Evolutionary conservation across 2,888 invertebrate species (phyloP).

Genomic region (Melinaea marsaeus): DNA sequence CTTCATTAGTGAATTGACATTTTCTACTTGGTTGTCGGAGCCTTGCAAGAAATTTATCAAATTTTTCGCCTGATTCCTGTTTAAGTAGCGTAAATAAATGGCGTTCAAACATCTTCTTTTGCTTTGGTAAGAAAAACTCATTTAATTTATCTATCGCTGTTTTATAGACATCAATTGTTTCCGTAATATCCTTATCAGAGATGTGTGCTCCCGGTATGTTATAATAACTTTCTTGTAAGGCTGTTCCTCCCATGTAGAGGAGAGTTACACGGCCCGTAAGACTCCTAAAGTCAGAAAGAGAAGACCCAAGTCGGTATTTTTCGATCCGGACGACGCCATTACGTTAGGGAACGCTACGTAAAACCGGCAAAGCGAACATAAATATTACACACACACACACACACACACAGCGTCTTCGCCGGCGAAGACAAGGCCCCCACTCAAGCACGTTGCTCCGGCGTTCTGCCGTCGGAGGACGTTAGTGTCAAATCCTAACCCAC

Average conservation of each 20-base stretch:
- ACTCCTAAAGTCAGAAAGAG: too few relatives aligned
- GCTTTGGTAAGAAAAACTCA: constrained; percentile 36
- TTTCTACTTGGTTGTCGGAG: constrained; percentile 26
- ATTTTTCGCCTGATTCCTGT: constrained; percentile 39
- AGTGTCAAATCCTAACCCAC: too few relatives aligned
- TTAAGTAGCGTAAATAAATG: constrained; percentile 39
- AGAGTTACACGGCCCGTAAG: constrained; percentile 1
- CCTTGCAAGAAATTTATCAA: constrained; percentile 41
- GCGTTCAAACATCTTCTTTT: constrained; percentile 35
- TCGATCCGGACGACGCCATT: too few relatives aligned
- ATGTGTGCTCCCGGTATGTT: constrained; percentile 26
- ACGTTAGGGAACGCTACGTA: too few relatives aligned
- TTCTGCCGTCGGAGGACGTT: too few relatives aligned
- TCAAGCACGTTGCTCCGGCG: too few relatives aligned
- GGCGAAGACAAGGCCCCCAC: too few relatives aligned
- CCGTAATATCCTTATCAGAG: constrained; percentile 13
- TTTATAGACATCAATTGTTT: not conserved
- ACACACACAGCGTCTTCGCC: too few relatives aligned
- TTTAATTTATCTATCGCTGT: constrained; percentile 16
- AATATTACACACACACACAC: too few relatives aligned
- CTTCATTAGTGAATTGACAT: constrained; percentile 21
- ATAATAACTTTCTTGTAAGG: constrained; percentile 16
- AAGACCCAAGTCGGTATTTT: too few relatives aligned
- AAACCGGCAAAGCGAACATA: too few relatives aligned
- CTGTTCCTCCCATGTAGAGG: constrained; percentile 10